phyloP scores from a whole-genome alignment of 2,797 vertebrate genomes.

The Peromyscus eremicus region DNA sequence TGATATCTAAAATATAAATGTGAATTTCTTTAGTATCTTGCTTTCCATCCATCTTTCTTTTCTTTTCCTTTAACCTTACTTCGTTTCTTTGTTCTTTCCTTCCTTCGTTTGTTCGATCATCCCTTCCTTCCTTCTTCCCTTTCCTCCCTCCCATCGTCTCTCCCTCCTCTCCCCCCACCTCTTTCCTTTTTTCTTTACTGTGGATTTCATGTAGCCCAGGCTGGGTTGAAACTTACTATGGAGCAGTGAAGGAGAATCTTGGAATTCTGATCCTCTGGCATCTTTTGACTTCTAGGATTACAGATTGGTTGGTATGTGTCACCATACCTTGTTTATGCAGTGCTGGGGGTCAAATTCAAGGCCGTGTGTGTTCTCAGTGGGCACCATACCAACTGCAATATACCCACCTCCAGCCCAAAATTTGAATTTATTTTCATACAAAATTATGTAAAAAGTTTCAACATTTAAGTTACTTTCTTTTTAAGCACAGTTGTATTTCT shows the following conservation, averaged over 20 bases:
- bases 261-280: neutral
- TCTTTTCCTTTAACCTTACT: neutral
- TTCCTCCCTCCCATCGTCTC: too few relatives aligned
- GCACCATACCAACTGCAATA: neutral
- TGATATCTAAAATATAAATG: slow-evolving; percentile 43
- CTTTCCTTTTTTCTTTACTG: too few relatives aligned
- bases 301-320: too few relatives aligned
- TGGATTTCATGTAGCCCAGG: neutral
- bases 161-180: too few relatives aligned
- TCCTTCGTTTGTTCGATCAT: too few relatives aligned
- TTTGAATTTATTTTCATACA: slow-evolving; percentile 35
- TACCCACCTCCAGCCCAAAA: neutral
- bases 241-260: neutral
- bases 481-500: slow-evolving; percentile 11
- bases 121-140: too few relatives aligned
- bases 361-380: neutral
- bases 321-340: too few relatives aligned
- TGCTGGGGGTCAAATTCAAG: neutral
- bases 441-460: neutral
- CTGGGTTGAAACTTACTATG: neutral
- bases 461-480: slow-evolving; percentile 50
- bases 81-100: too few relatives aligned
- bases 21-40: neutral
- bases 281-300: neutral
- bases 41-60: neutral